Evolutionary conservation across 2,797 vertebrate genomes (phyloP).

Genomic region (Molothrus aeneus): DNA sequence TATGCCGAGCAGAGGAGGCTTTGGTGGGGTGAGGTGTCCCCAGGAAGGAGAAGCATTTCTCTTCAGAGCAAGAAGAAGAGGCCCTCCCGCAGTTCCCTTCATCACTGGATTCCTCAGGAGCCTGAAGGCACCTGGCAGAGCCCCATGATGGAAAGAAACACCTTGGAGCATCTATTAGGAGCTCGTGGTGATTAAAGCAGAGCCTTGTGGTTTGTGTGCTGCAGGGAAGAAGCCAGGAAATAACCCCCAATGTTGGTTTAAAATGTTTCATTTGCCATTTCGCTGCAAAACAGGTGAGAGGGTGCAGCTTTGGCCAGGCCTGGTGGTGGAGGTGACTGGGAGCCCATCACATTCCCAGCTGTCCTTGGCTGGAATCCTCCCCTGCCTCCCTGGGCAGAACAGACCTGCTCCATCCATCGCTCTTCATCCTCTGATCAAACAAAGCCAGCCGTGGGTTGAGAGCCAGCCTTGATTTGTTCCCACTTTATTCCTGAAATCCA

Average conservation of each 20-base stretch:
- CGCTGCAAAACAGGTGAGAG: fast-evolving
- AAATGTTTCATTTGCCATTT: background rate
- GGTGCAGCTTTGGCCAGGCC: background rate
- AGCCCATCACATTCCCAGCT: background rate
- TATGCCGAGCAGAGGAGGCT: conserved; percentile 20
- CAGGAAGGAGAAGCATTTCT: conserved; percentile 25
- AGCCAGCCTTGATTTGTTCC: background rate
- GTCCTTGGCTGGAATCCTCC: background rate
- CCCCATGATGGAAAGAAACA: conserved; percentile 12
- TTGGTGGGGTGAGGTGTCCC: background rate
- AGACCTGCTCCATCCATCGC: background rate
- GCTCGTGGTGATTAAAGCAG: background rate
- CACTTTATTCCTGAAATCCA: background rate
- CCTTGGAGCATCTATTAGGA: background rate
- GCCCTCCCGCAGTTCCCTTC: background rate
- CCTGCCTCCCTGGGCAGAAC: too few relatives aligned
- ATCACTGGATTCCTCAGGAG: background rate
- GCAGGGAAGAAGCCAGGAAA: background rate
- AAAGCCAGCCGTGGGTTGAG: background rate
- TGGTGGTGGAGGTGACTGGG: background rate
- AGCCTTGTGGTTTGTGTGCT: background rate
- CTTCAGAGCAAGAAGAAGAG: background rate
- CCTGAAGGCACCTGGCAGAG: background rate
- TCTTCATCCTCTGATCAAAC: background rate
- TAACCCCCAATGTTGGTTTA: background rate